Evolutionary conservation across 2,888 invertebrate genomes (phyloP), one percentile per base, ranked within the genome.

Genomic region (Mesochorus sp.): DNA sequence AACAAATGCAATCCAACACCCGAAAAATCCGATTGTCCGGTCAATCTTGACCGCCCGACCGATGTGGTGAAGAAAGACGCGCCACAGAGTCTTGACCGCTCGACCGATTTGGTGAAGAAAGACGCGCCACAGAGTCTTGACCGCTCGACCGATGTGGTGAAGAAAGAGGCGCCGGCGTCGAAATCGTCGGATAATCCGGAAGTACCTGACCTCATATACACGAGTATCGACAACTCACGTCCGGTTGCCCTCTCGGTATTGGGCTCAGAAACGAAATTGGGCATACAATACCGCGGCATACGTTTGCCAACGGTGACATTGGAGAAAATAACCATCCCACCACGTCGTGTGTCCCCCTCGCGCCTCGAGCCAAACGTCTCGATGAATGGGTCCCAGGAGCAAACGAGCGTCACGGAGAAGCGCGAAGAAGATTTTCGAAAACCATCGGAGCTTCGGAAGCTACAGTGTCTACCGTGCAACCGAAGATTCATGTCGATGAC

Each of bases 381-480:
- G 28, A 6, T 12, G 2, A 39, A 51, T n/a, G 14, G 3, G 0
- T 26, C 49, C 1, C 5, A 37, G 12, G 55, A 24, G 39, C 31
- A 24, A 21, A 26, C 47, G 3, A 37, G 19, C 21, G 12, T 79
- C 8, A 83, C 82, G 61, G 83, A 87, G 4, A 77, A 77, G n/a
- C 31, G 53, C n/a, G 5, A 21, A 14, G 10, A 31, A n/a, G n/a
- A n/a, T n/a, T n/a, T 24, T 12, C 19, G 12, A 3, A 24, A 19
- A 28, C 3, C 37, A n/a, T 6, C 83, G 2, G 84, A 84, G 61
- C 24, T 83, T 2, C 80, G 76, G 3, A 86, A 85, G 24, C 66
- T 93, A 0, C 85, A 89, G 5, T 94, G 94, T 85, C 91, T 92
- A 80, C 91, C 92, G 61, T 94, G 94, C 85, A 91, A 92, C 42